A percentile compares a stretch with the other conserved stretches of the same genome.
These are phyloP conservation scores for Litocranius walleri DNA, from an alignment of 2,113 vertebrate genomes.

Conservation along the genomic window DNA sequence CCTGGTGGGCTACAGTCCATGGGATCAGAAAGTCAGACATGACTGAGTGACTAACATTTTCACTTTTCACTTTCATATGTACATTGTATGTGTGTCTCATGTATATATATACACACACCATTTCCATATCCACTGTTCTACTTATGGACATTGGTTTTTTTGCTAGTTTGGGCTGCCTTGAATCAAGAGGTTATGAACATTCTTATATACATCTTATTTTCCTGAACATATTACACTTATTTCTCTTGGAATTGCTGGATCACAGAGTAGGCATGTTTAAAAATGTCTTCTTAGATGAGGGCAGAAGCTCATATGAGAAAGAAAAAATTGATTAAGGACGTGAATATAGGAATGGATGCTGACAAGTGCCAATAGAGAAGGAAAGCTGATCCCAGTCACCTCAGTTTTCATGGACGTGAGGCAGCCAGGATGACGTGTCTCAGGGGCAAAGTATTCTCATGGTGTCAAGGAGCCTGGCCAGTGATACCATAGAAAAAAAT, in stretches of 20 bases:
- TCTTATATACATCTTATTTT: neutral
- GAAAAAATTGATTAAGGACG: neutral
- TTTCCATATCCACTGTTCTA: neutral
- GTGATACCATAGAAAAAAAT: neutral
- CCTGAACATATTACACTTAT: neutral
- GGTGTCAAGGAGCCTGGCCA: neutral
- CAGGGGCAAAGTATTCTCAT: neutral
- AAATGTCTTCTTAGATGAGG: neutral
- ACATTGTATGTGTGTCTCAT: neutral
- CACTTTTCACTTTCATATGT: neutral
- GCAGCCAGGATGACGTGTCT: neutral
- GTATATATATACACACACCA: neutral
- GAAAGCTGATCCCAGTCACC: neutral
- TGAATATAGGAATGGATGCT: neutral
- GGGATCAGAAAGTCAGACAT: neutral
- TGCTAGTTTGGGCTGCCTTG: neutral
- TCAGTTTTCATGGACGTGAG: neutral
- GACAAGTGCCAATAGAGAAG: neutral
- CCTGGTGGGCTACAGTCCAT: neutral
- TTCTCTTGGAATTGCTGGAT: constrained; percentile 7
- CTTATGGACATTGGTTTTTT: neutral
- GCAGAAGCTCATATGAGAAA: neutral
- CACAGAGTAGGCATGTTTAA: neutral
- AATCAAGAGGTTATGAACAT: neutral
- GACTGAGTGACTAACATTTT: neutral